Conservation (phyloP, 53 echinoderm and acorn worm species). For the Henricia sp. region DNA sequence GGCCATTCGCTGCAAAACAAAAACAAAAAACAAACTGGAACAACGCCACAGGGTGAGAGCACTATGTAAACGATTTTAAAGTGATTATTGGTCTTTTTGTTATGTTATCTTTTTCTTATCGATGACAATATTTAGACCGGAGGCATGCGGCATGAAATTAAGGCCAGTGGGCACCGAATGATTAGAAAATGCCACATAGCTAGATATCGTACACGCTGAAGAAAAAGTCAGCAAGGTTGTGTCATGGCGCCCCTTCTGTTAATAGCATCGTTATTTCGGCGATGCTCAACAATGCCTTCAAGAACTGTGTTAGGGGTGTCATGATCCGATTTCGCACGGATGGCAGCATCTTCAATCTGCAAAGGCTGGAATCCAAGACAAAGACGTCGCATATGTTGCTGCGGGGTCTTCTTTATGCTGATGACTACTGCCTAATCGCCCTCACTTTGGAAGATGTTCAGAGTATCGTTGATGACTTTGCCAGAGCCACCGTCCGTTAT, state of each 20-base stretch:
- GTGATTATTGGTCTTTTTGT: too few species aligned
- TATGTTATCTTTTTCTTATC: too few species aligned
- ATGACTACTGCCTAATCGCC: not conserved
- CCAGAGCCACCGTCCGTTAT: not conserved
- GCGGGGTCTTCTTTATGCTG: not conserved
- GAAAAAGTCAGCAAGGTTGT: conserved; percentile 43
- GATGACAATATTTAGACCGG: too few species aligned
- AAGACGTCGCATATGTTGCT: not conserved
- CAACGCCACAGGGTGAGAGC: too few species aligned
- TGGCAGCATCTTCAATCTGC: not conserved
- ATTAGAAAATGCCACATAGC: too few species aligned
- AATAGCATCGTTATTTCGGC: not conserved
- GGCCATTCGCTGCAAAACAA: not conserved
- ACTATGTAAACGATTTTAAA: too few species aligned
- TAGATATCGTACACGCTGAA: too few species aligned
- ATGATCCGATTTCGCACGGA: not conserved
- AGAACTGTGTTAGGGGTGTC: not conserved
- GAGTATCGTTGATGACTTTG: not conserved
- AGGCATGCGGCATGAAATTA: too few species aligned
- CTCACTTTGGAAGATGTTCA: not conserved
- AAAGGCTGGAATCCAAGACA: not conserved
- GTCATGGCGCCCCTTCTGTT: conserved; percentile 32
- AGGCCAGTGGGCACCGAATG: too few species aligned
- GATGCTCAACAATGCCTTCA: not conserved
- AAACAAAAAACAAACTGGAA: too few species aligned